Evolutionary conservation across 53 echinoderm and acorn worm genomes (phyloP).

Genomic region (Crossaster papposus): DNA sequence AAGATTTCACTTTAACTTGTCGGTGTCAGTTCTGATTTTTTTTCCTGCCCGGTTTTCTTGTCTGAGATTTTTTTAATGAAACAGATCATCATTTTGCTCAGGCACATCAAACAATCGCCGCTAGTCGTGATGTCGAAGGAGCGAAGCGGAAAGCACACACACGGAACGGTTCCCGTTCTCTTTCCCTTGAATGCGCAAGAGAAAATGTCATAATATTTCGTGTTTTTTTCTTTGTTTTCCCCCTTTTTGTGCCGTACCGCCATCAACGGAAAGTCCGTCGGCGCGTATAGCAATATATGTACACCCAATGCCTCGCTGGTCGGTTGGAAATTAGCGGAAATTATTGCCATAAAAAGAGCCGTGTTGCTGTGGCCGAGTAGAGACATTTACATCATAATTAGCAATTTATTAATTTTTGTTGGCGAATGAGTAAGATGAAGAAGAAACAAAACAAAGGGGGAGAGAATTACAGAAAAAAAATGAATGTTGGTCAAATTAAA

Average conservation of each 20-base stretch:
- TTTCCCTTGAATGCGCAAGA: slow-evolving; percentile 32
- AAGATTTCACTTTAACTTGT: slow-evolving; percentile 56
- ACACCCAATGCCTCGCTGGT: not conserved
- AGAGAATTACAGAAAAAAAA: not conserved
- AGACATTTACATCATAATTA: slow-evolving; percentile 58
- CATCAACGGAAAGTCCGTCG: not conserved
- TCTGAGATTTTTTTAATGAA: slow-evolving; percentile 30
- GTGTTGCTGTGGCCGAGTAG: slow-evolving; percentile 4
- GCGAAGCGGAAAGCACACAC: not conserved
- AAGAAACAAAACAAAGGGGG: slow-evolving; percentile 4
- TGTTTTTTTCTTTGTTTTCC: not conserved
- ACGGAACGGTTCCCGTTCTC: slow-evolving; percentile 15
- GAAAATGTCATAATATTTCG: not conserved
- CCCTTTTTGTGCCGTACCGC: not conserved
- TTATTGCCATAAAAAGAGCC: slow-evolving; percentile 7
- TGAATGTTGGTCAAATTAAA: slow-evolving; percentile 45
- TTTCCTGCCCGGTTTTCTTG: not conserved
- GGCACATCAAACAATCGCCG: slow-evolving; percentile 40
- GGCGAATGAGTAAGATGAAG: not conserved
- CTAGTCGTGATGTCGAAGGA: not conserved
- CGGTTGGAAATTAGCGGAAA: slow-evolving; percentile 12
- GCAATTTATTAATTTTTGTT: slow-evolving; percentile 53
- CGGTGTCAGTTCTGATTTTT: not conserved
- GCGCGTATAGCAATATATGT: not conserved
- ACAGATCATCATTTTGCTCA: slow-evolving; percentile 38